Conservation (phyloP, 2,113 vertebrate genomes). For the Otis tarda region DNA sequence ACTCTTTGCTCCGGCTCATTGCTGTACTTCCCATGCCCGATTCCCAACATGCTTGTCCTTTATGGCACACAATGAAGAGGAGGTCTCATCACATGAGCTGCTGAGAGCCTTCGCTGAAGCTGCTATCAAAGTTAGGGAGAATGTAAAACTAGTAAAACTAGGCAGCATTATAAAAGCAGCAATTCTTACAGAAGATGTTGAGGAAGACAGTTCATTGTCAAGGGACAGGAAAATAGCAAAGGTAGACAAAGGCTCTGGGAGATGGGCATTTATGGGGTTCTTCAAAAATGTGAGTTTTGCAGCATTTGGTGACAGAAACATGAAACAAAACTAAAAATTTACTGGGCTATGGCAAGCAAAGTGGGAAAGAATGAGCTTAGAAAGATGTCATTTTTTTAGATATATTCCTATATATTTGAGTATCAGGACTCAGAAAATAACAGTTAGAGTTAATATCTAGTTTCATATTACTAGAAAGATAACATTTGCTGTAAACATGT, state of each 20-base stretch:
- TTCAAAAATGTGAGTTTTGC: background rate
- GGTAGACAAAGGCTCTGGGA: background rate
- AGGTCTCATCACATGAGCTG: background rate
- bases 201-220: background rate
- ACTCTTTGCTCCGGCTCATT: background rate
- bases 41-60: fast-evolving
- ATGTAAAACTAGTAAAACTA: background rate
- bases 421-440: background rate
- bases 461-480: background rate
- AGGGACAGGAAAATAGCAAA: background rate
- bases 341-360: background rate
- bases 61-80: fast-evolving
- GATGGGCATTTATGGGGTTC: background rate
- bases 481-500: background rate
- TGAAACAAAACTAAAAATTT: background rate
- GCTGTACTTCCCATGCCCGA: fast-evolving
- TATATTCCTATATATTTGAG: background rate
- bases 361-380: background rate
- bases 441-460: background rate
- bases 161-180: background rate
- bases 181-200: background rate
- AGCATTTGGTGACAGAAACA: background rate
- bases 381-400: background rate
- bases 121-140: background rate
- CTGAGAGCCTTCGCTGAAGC: fast-evolving